A percentile compares a stretch with the other conserved stretches of the same genome.
Conservation (phyloP, 2,797 vertebrate species). For the Ambastaia sidthimunki region DNA sequence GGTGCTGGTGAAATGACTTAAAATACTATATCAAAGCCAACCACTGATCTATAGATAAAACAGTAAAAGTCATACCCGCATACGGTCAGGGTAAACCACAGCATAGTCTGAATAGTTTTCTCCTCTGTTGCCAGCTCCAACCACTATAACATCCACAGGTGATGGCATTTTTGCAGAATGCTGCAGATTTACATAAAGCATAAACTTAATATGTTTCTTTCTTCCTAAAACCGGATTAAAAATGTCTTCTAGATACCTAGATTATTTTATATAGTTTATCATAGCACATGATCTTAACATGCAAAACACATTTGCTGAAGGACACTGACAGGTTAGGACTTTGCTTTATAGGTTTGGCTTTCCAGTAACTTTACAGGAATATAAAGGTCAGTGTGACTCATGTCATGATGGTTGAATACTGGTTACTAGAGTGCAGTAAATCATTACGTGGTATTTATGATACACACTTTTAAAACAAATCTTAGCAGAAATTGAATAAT, state of each 20-base stretch:
- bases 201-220: slow-evolving; percentile 1
- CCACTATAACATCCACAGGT: slow-evolving; percentile 76
- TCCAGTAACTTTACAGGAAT: background rate
- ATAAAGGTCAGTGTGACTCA: slow-evolving; percentile 13
- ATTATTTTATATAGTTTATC: background rate
- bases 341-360: slow-evolving; percentile 23
- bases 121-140: slow-evolving; percentile 80
- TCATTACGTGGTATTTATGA: background rate
- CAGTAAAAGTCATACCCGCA: slow-evolving; percentile 69
- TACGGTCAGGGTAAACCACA: slow-evolving; percentile 73
- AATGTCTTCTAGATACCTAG: background rate
- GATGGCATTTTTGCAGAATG: slow-evolving; percentile 68
- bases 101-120: slow-evolving; percentile 76
- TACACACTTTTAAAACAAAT: background rate
- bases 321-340: background rate
- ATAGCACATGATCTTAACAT: background rate
- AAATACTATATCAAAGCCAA: background rate
- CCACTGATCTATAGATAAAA: background rate
- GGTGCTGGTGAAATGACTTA: background rate
- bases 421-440: slow-evolving; percentile 4
- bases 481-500: background rate
- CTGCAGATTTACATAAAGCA: slow-evolving; percentile 7
- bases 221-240: background rate
- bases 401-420: background rate
- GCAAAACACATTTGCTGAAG: background rate